Base-by-base conservation (phyloP, 2,888 invertebrate genomes). In the Phyto melanocephala region DNA sequence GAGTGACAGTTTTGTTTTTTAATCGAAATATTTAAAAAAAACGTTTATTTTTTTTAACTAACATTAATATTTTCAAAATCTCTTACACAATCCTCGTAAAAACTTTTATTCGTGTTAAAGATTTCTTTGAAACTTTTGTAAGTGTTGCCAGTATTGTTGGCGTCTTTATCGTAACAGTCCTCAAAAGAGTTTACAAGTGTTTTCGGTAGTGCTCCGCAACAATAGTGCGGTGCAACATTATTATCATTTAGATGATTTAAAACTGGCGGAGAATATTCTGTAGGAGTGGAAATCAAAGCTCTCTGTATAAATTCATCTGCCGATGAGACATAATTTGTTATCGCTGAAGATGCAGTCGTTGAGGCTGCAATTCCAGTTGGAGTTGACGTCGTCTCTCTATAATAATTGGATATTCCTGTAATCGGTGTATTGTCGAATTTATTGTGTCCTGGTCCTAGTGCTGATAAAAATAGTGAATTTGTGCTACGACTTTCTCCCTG, bases 231-330 rank as follows among this genome's bases (percentile, higher is more conserved):
- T 20, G 75, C 22, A 45, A 37, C 42, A n/a, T 60, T 75, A 15
- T 82, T 82, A 20, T 79, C 63, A 13, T 67, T 79, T 7, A 79
- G 37, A 37, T 70, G 63, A 76, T 65, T 80, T 13, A 72, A 52
- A 67, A 79, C 58, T 37, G 82, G 74, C 40, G 82, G 58, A 35
- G 80, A 83, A 50, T 83, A 77, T 47, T 84, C 77, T 45, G 84
- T 75, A 6, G 81, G 77, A 11, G 84, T 78, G 10, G 85, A 85
- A 50, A 74, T 84, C 22, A 85, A 54, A 6, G 85, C 85, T 8
- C 80, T 82, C 37, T 84, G 84, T 28, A 85, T 77, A 56, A 85
- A 85, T 62, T 85, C 85, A 76, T 84, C 85, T 10, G 85, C 85
- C 24, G 85, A 60, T 2, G 84, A 84, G 17, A 71, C 68, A 60